phyloP scores from a whole-genome alignment of 2,888 invertebrate genomes.

The Epiblema foenella region DNA sequence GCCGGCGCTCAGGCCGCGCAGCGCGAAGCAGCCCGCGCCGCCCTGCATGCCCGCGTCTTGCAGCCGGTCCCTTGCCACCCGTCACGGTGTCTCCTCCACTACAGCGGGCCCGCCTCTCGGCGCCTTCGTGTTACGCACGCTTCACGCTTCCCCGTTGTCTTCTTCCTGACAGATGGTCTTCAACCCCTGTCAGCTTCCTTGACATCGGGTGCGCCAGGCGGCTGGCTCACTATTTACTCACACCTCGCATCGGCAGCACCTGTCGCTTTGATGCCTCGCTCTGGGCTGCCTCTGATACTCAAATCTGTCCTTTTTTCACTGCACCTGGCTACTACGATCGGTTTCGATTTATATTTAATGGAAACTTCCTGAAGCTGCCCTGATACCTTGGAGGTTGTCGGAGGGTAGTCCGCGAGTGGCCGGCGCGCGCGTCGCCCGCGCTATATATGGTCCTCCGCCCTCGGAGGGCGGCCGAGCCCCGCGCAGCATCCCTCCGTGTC shows the following conservation, averaged over 20 bases:
- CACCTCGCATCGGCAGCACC: too few relatives aligned
- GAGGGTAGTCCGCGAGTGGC: neutral
- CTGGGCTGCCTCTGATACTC: too few relatives aligned
- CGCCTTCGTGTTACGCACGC: neutral
- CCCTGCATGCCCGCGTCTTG: constrained; percentile 11
- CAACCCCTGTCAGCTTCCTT: neutral
- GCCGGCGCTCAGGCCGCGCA: constrained; percentile 64
- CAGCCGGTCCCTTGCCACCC: neutral
- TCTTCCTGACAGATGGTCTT: neutral
- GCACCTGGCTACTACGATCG: too few relatives aligned
- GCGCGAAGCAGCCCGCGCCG: constrained; percentile 50
- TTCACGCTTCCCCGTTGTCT: neutral
- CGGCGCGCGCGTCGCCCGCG: constrained; percentile 18
- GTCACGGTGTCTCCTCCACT: too few relatives aligned
- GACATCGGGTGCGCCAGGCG: neutral
- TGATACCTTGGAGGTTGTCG: neutral
- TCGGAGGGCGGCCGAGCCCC: constrained; percentile 53
- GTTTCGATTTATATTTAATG: too few relatives aligned
- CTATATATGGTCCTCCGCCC: constrained; percentile 34
- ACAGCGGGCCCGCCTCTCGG: too few relatives aligned
- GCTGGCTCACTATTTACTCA: neutral
- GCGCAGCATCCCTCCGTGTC: constrained; percentile 50
- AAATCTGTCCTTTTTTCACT: too few relatives aligned
- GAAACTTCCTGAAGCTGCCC: neutral
- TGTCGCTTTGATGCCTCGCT: too few relatives aligned